phyloP scores from a whole-genome alignment of 2,888 invertebrate genomes.

The Erebia aethiops region DNA sequence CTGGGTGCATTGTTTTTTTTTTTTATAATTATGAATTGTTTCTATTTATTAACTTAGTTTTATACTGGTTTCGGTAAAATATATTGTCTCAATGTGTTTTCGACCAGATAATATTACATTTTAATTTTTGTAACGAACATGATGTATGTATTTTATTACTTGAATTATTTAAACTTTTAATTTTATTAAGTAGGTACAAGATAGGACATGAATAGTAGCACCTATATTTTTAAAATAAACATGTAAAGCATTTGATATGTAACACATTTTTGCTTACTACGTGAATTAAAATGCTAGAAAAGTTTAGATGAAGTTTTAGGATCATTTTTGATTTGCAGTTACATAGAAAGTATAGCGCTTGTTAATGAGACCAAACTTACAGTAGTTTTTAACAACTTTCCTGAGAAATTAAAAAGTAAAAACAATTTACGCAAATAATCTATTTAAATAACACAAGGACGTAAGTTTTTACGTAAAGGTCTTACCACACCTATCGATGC shows the following conservation, averaged over 20 bases:
- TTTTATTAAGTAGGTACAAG: slow-evolving; percentile 26
- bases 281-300: background rate
- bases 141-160: slow-evolving; percentile 25
- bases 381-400: background rate
- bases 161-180: slow-evolving; percentile 18
- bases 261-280: background rate
- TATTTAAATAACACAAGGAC: background rate
- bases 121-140: background rate
- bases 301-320: background rate
- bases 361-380: background rate
- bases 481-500: no score
- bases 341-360: background rate
- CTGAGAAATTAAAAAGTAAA: background rate
- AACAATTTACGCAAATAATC: background rate
- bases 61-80: background rate
- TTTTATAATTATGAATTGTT: background rate
- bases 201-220: slow-evolving; percentile 26
- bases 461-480: background rate
- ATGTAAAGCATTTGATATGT: background rate
- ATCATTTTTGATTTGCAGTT: background rate
- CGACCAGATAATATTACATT: background rate
- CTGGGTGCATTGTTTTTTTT: no score
- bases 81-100: slow-evolving; percentile 20
- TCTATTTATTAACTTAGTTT: background rate
- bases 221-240: slow-evolving; percentile 31